Percentiles rank a stretch among this genome's conserved stretches.
Conservation (phyloP, 2,888 invertebrate species). For the Cyaniris semiargus region DNA sequence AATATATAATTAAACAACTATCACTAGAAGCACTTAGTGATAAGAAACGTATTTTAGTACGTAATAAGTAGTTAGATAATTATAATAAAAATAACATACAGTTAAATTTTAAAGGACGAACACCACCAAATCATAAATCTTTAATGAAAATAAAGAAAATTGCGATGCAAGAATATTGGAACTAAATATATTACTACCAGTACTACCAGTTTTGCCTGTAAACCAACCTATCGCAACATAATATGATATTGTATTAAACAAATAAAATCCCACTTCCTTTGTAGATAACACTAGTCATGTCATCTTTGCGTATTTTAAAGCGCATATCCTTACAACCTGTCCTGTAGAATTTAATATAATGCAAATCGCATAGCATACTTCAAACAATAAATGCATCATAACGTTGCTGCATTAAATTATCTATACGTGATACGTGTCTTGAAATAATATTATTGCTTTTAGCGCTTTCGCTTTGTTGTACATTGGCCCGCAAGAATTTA, state of each 20-base stretch:
- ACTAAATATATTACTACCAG: neutral
- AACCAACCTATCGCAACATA: neutral
- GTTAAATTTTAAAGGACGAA: neutral
- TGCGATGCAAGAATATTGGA: neutral
- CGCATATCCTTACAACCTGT: conserved; percentile 15
- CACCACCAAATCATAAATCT: neutral
- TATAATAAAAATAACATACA: neutral
- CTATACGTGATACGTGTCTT: conserved; percentile 70
- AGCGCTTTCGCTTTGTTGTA: conserved; percentile 44
- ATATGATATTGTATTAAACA: neutral
- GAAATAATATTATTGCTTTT: conserved; percentile 71
- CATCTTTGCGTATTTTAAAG: neutral
- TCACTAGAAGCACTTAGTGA: conserved; percentile 7
- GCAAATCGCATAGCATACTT: conserved; percentile 46
- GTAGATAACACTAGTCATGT: neutral
- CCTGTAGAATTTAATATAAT: conserved; percentile 32
- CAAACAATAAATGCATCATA: conserved; percentile 73
- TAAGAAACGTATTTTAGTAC: neutral
- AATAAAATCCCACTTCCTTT: neutral
- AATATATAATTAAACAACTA: conserved; percentile 2
- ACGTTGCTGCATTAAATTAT: conserved; percentile 73
- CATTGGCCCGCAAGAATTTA: neutral
- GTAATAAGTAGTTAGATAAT: neutral
- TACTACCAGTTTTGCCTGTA: neutral
- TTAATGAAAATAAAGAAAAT: neutral